Conservation (phyloP, 2,113 vertebrate genomes). For the Climacteris rufus region DNA sequence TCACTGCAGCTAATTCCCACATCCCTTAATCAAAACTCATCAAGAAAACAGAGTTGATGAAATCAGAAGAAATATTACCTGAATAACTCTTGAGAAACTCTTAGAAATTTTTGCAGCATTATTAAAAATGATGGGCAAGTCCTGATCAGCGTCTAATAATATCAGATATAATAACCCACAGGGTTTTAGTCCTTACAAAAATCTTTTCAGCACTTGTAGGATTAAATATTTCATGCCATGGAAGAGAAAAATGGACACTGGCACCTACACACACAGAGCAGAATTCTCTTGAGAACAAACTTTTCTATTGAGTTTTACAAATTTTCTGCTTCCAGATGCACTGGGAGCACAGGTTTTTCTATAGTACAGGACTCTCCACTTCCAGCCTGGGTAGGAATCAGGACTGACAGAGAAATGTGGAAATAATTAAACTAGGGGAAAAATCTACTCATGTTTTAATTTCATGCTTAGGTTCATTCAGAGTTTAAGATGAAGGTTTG, state of each 20-base stretch:
- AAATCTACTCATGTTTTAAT: conserved; percentile 35
- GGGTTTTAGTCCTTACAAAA: background rate
- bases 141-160: background rate
- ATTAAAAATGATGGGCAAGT: background rate
- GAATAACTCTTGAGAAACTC: background rate
- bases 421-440: conserved; percentile 14
- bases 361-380: background rate
- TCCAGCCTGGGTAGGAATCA: background rate
- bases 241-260: background rate
- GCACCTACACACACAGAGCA: background rate
- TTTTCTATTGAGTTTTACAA: background rate
- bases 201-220: background rate
- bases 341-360: background rate
- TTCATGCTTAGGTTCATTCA: conserved; percentile 34
- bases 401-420: background rate
- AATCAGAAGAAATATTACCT: background rate
- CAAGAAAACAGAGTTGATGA: background rate
- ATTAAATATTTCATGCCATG: background rate
- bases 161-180: background rate
- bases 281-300: background rate
- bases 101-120: background rate
- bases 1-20: background rate
- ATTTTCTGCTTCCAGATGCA: background rate
- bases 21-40: background rate
- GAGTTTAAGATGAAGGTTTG: conserved; percentile 21